Evolutionary conservation across 2,113 vertebrate species (phyloP), one percentile per base, ranked within the genome.

Genomic region (Canis aureus): DNA sequence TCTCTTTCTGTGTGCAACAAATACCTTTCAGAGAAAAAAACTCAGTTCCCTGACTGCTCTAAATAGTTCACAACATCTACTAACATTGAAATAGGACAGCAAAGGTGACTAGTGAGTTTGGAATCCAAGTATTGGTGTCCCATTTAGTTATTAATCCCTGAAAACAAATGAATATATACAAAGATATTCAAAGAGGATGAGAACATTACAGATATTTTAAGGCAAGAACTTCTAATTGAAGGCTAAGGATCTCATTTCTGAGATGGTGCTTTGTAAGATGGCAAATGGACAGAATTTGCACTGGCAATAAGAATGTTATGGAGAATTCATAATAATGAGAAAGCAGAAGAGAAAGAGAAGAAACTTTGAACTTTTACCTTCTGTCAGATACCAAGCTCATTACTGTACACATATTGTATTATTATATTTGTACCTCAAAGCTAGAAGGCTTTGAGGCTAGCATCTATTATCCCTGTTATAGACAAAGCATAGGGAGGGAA

Each of bases 1-100:
- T 91, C 83, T 96, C 57, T 92, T 3, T 97, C 90, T 94, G 49
- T 94, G 38, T 88, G 88, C 38, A 92, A 89, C 29, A 95, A 92
- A 78, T 97, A 90, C 35, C 60, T 97, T 94, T 97, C 55, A 89
- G 71, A 84, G 74, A 4, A 59, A 74, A 96, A 90, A 43, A 49
- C 5, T 69, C 3, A 67, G 19, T 60, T 8, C 23, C n/a, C 93
- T 60, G 23, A 71, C 22, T 60, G 20, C 29, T 85, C 35, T 89
- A 91, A 76, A 20, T 73, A 73, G 59, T 83, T 92, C 86, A 57
- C 32, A 7, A 81, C 57, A 57, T 67, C 25, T 91, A 82, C 59
- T 95, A 71, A 49, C 60, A 66, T 84, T 87, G 25, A 92, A 35
- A 38, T 87, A 87, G 78, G 35, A 82, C 19, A 71, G 11, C 35